A percentile compares a stretch with the other conserved stretches of the same genome.
These are phyloP conservation scores for Alsophila aescularia DNA, from an alignment of 2,888 invertebrate genomes.

Conservation along the genomic window DNA sequence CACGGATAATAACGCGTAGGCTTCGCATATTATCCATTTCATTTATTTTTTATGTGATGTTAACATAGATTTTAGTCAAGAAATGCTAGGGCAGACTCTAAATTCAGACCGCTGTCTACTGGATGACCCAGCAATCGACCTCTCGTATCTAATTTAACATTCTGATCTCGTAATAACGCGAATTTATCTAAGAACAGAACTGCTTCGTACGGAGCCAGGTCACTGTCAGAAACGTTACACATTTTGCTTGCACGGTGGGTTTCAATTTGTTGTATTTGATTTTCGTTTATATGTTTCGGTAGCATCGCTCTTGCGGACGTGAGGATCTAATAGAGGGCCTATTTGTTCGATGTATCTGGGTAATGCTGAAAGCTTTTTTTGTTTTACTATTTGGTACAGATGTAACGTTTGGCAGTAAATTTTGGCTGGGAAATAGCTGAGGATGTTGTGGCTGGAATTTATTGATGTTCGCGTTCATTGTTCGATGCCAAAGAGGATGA, in stretches of 20 bases:
- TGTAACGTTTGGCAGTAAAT: conserved; percentile 18
- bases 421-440: not conserved
- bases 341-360: conserved; percentile 17
- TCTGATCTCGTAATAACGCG: not conserved
- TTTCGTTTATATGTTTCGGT: conserved; percentile 55
- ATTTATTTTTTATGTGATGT: too few species aligned
- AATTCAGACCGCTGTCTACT: too few species aligned
- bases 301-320: conserved; percentile 24
- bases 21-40: too few species aligned
- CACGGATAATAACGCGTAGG: too few species aligned
- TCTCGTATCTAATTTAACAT: too few species aligned
- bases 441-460: not conserved
- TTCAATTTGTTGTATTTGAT: conserved; percentile 73
- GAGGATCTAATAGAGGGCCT: conserved; percentile 25
- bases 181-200: not conserved
- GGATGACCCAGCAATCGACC: too few species aligned
- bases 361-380: conserved; percentile 23
- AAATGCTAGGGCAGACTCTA: too few species aligned
- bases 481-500: not conserved
- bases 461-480: not conserved
- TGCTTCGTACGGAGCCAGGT: not conserved
- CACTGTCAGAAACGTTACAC: not conserved
- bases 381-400: conserved; percentile 21
- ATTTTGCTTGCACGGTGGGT: conserved; percentile 50
- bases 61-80: too few species aligned